Evolutionary conservation across 92 coral and sea anemone species (phyloP).

Genomic region (Phenganax marumi): DNA sequence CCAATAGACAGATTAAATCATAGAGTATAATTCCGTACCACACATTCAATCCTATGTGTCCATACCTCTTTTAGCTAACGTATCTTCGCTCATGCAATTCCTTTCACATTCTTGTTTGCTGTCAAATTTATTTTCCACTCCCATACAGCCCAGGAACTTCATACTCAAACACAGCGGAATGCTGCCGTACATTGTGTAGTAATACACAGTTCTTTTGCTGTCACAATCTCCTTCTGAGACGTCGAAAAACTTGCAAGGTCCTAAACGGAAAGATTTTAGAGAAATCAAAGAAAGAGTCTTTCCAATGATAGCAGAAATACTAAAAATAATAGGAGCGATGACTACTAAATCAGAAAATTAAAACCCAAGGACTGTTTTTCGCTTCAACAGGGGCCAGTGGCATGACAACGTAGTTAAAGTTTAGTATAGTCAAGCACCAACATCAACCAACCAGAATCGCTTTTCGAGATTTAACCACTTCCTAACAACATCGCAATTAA

Average conservation of each 20-base stretch:
- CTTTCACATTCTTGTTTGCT: not conserved
- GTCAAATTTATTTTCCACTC: conserved; percentile 7
- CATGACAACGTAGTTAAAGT: not conserved
- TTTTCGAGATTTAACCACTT: no score
- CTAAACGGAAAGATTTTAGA: not conserved
- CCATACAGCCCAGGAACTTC: conserved; percentile 33
- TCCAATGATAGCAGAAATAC: no score
- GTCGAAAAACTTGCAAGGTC: not conserved
- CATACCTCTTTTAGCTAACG: not conserved
- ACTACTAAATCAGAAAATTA: no score
- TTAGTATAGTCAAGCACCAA: not conserved
- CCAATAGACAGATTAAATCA: not conserved
- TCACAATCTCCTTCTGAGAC: not conserved
- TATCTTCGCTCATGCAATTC: not conserved
- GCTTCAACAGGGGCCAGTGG: no score
- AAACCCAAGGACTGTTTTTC: no score
- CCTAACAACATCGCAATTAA: no score
- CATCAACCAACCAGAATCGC: no score
- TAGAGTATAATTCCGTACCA: not conserved
- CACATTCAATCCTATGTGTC: not conserved
- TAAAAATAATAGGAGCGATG: no score
- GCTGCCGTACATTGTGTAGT: not conserved
- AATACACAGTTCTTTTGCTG: not conserved
- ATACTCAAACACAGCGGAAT: not conserved
- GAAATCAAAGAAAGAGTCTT: no score